Conservation (phyloP, 2,888 invertebrate species). For the Itoplectis maculator region DNA sequence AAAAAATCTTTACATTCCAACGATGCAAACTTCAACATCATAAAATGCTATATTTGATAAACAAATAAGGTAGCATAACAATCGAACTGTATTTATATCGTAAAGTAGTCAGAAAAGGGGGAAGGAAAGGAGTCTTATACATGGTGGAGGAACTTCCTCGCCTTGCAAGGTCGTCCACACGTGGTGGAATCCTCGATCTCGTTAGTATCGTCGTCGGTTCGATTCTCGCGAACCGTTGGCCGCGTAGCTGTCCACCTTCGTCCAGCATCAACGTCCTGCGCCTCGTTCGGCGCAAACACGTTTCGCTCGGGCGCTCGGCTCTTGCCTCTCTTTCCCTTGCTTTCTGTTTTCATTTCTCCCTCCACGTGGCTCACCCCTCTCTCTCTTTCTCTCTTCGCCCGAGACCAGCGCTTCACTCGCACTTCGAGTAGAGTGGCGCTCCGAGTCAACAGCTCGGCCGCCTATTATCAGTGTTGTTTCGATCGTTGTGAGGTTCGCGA, state of each 20-base stretch:
- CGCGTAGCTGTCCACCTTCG: slow-evolving; percentile 36
- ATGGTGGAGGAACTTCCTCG: slow-evolving; percentile 45
- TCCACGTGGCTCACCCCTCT: slow-evolving; percentile 52
- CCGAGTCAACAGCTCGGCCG: slow-evolving; percentile 63
- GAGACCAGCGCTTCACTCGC: slow-evolving; percentile 57
- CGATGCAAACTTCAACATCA: too few relatives aligned
- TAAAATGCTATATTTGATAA: too few relatives aligned
- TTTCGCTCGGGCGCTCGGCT: slow-evolving; percentile 47
- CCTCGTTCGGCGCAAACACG: slow-evolving; percentile 48
- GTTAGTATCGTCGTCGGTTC: slow-evolving; percentile 49
- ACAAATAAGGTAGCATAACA: background rate
- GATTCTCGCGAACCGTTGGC: slow-evolving; percentile 51
- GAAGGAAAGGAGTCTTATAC: slow-evolving; percentile 20
- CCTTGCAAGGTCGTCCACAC: slow-evolving; percentile 65
- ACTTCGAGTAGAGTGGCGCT: slow-evolving; percentile 65
- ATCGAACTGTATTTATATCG: background rate
- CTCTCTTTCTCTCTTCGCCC: slow-evolving; percentile 33
- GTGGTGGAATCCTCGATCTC: slow-evolving; percentile 55
- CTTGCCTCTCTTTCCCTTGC: slow-evolving; percentile 49
- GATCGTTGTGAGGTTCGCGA: slow-evolving; percentile 67
- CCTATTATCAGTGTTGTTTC: slow-evolving; percentile 72
- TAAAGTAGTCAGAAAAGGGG: slow-evolving; percentile 8
- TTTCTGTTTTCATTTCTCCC: slow-evolving; percentile 61
- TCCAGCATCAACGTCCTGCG: slow-evolving; percentile 45
- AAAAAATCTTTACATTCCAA: too few relatives aligned